Conservation (phyloP, 1,140 invertebrate genomes). For the Hormaphis cornu region DNA sequence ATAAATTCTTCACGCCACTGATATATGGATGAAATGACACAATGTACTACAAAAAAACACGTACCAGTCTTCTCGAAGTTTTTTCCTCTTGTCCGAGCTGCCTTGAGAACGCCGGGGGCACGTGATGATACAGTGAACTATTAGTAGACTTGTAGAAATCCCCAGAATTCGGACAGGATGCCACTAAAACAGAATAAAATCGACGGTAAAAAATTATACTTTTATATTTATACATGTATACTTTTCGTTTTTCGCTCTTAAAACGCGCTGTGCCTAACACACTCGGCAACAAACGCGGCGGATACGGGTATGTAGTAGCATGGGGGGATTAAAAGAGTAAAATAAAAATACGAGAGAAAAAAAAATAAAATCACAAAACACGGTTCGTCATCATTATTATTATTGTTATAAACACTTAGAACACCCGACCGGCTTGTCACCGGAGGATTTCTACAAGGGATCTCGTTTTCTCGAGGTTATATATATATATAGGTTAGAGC, state of each 20-base stretch:
- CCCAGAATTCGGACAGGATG: slow-evolving; percentile 50
- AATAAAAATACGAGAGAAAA: background rate
- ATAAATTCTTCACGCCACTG: too few species aligned
- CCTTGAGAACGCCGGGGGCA: slow-evolving; percentile 44
- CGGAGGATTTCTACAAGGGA: slow-evolving; percentile 6
- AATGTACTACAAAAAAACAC: too few species aligned
- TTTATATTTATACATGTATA: too few species aligned
- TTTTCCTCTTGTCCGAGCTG: slow-evolving; percentile 50
- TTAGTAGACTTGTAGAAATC: slow-evolving; percentile 81
- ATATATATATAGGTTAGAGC: too few species aligned
- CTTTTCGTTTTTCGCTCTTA: too few species aligned
- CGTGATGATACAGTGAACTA: slow-evolving; percentile 43
- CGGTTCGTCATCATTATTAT: too few species aligned
- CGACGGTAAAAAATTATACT: slow-evolving; percentile 1
- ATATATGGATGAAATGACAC: too few species aligned
- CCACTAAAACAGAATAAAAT: slow-evolving; percentile 51
- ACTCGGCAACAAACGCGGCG: too few species aligned
- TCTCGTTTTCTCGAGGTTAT: background rate
- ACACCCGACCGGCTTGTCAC: background rate
- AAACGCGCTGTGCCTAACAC: too few species aligned
- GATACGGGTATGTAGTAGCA: background rate
- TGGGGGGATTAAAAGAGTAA: background rate
- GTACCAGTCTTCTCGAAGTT: slow-evolving; percentile 58
- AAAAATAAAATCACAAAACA: background rate
- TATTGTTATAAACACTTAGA: too few species aligned